phyloP scores from a whole-genome alignment of 2,888 invertebrate genomes.

The Acrobasis repandana region DNA sequence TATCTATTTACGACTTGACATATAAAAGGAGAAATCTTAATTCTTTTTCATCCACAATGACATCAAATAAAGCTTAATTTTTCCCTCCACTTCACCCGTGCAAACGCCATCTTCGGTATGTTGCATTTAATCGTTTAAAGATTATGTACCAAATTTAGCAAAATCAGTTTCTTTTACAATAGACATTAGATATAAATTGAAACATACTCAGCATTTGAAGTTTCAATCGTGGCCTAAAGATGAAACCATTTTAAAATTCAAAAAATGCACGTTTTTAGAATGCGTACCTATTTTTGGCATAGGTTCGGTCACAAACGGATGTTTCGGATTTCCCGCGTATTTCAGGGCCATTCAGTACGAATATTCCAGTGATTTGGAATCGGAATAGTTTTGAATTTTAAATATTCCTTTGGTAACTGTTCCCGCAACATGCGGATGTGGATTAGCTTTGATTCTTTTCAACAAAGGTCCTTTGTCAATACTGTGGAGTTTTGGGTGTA shows the following conservation, averaged over 20 bases:
- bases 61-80: too few species aligned
- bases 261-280: background rate
- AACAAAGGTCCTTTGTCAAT: too few species aligned
- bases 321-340: background rate
- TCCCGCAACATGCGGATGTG: background rate
- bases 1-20: background rate
- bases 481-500: too few species aligned
- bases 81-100: too few species aligned
- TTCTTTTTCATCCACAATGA: too few species aligned
- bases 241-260: background rate
- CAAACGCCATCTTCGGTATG: too few species aligned
- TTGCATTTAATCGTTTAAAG: too few species aligned
- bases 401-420: background rate
- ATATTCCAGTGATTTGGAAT: background rate
- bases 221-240: background rate
- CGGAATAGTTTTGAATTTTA: background rate
- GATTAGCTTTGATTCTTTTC: too few species aligned
- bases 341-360: background rate
- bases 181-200: too few species aligned
- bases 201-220: too few species aligned
- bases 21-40: background rate
- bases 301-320: background rate
- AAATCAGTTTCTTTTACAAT: too few species aligned
- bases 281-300: background rate
- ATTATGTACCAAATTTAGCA: too few species aligned